These are phyloP conservation scores for Steinernema carpocapsae DNA, from an alignment of 2,888 invertebrate genomes.

Conservation along the genomic window DNA sequence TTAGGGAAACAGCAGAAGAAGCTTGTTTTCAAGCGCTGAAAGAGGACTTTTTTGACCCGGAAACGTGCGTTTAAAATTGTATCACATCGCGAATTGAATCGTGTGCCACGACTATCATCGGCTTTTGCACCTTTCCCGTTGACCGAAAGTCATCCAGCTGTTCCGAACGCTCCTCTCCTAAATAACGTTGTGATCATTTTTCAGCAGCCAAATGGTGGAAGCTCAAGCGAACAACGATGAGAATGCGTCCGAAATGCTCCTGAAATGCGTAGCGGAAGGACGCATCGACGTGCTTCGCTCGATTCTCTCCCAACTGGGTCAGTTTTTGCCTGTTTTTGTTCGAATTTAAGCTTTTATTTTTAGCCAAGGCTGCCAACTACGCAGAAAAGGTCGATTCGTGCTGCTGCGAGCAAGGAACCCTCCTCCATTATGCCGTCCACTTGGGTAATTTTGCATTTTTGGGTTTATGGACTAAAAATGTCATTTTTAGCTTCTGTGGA, in stretches of 20 bases:
- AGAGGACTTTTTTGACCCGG: too few species aligned
- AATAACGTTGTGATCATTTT: too few species aligned
- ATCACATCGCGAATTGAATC: too few species aligned
- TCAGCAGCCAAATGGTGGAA: conserved; percentile 18
- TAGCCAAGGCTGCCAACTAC: conserved; percentile 53
- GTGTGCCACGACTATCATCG: too few species aligned
- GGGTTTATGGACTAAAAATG: background rate
- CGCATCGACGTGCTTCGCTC: conserved; percentile 61
- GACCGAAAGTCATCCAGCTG: too few species aligned
- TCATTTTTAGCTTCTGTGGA: conserved; percentile 53
- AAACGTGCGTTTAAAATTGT: too few species aligned
- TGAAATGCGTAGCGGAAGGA: conserved; percentile 56
- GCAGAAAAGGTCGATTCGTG: conserved; percentile 53
- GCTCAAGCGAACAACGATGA: background rate
- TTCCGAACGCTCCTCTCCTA: background rate
- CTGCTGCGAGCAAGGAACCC: conserved; percentile 68
- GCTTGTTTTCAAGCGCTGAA: too few species aligned
- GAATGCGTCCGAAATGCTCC: conserved; percentile 42
- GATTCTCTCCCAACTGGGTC: conserved; percentile 58
- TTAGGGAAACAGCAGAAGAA: too few species aligned
- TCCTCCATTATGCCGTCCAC: conserved; percentile 69
- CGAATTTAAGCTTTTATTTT: conserved; percentile 28
- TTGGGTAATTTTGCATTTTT: conserved; percentile 40
- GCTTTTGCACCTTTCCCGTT: too few species aligned
- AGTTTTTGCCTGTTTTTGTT: background rate